Evolutionary conservation across 2,888 invertebrate species (phyloP), one percentile per base, ranked within the genome.

Genomic region (Drosophila austrosaltans): DNA sequence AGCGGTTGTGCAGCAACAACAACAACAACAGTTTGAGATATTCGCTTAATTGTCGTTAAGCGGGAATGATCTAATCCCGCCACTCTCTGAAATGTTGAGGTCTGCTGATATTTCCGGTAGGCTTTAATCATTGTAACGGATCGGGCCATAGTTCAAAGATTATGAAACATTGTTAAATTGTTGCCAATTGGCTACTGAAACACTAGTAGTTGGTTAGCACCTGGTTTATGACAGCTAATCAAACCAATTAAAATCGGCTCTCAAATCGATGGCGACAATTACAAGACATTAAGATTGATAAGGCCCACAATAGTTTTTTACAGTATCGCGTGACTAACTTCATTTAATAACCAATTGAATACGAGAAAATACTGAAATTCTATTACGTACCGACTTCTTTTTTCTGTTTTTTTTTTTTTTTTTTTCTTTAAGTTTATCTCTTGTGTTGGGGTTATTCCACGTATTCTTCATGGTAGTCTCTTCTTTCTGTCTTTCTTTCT

Each of bases 21-120:
- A 22, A 7, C 16, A 16, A 16, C 16, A 16, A 16, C 16, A 16
- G 16, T 48, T 63, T 66, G 63, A 22, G 42, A 44, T 22, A 69
- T 69, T 53, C 61, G 74, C 65, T 69, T 84, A 81, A 81, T 81
- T 81, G 81, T 72, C 68, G 69, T 59, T 70, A 40, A 76, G 65
- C 77, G 56, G 39, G 53, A 75, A 81, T 84, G 81, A 81, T 76
- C 79, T 82, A 86, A 81, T 72, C 58, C 66, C 54, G 20, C 58
- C 58, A 16, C 16, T 54, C 2, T 48, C 3, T 48, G 20, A 22
- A 3, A 48, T 48, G 7, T 48, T 48, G 44, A 48, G 44, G 44
- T 48, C 22, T 53, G 58, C 75, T 75, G 79, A 79, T 83, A 83
- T 82, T 87, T 87, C 81, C 87, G 79, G 68, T 66, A 48, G 48